A percentile compares a stretch with the other conserved stretches of the same genome.
Conservation (phyloP, 2,888 invertebrate genomes). For the Lochmaea crataegi region DNA sequence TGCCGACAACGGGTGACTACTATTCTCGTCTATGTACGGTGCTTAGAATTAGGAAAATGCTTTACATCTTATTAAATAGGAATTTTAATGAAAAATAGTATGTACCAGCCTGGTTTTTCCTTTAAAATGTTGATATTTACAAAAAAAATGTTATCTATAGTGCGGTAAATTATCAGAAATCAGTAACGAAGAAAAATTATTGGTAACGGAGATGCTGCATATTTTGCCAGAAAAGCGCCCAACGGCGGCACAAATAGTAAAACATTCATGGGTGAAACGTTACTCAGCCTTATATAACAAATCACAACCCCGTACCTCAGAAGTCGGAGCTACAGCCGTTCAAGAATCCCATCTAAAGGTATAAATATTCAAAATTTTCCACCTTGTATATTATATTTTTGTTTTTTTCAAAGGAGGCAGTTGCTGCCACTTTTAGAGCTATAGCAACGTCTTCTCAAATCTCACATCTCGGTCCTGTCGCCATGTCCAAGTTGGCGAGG, state of each 20-base stretch:
- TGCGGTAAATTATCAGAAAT: slow-evolving; percentile 85
- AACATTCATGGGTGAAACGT: slow-evolving; percentile 84
- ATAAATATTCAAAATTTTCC: not conserved
- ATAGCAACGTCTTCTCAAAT: slow-evolving; percentile 82
- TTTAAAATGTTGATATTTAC: too few species aligned
- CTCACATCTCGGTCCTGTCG: slow-evolving; percentile 87
- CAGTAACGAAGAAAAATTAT: slow-evolving; percentile 85
- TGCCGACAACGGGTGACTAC: too few species aligned
- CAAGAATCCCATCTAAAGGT: slow-evolving; percentile 27
- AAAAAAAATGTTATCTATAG: slow-evolving; percentile 45
- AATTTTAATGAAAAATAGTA: too few species aligned
- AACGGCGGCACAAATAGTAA: slow-evolving; percentile 86
- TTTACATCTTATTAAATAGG: too few species aligned
- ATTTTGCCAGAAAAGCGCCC: slow-evolving; percentile 92
- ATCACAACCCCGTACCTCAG: slow-evolving; percentile 23
- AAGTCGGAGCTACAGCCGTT: not conserved
- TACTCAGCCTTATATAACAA: slow-evolving; percentile 36
- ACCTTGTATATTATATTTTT: not conserved
- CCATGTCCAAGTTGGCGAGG: slow-evolving; percentile 92
- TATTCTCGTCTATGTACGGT: too few species aligned
- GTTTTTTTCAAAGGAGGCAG: slow-evolving; percentile 71
- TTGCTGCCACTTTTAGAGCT: slow-evolving; percentile 80
- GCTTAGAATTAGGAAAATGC: too few species aligned
- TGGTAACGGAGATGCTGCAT: slow-evolving; percentile 93
- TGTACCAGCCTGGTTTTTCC: too few species aligned